Evolutionary conservation across 2,888 invertebrate genomes (phyloP).

Genomic region (Tanypteryx hageni): DNA sequence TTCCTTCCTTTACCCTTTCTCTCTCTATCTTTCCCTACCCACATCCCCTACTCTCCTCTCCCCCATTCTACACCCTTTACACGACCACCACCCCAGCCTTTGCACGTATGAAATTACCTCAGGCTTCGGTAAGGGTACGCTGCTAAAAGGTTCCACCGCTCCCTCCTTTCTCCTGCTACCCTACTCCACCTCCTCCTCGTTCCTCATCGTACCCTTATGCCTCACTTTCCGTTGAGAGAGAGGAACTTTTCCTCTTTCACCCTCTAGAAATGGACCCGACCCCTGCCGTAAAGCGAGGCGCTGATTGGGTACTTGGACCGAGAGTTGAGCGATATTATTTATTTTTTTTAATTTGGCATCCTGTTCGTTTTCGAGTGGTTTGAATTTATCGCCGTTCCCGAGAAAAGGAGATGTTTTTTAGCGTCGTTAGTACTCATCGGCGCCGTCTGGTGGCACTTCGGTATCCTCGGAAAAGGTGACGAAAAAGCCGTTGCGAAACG

Average conservation of each 20-base stretch:
- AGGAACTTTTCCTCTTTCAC: neutral
- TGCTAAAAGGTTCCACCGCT: neutral
- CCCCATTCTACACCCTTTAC: neutral
- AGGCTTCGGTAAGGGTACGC: neutral
- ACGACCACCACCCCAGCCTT: neutral
- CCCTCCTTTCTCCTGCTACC: neutral
- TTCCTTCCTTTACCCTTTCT: neutral
- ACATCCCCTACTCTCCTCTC: neutral
- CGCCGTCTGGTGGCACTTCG: neutral
- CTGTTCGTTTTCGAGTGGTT: neutral
- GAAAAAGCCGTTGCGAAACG: neutral
- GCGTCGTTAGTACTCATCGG: neutral
- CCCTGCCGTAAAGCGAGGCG: neutral
- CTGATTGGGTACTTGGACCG: conserved; percentile 5
- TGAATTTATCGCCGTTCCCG: neutral
- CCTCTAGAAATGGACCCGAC: conserved; percentile 2
- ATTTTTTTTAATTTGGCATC: neutral
- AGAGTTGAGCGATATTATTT: conserved; percentile 17
- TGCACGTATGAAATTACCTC: conserved; percentile 10
- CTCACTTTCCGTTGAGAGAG: conserved; percentile 13
- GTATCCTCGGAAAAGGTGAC: neutral
- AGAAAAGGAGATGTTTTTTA: neutral
- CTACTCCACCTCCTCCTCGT: neutral
- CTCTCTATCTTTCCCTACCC: neutral
- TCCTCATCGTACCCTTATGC: neutral